Evolutionary conservation across 37 sponge, comb jelly and placozoan genomes (phyloP).

Genomic region (Halisarca cf. caerulea): DNA sequence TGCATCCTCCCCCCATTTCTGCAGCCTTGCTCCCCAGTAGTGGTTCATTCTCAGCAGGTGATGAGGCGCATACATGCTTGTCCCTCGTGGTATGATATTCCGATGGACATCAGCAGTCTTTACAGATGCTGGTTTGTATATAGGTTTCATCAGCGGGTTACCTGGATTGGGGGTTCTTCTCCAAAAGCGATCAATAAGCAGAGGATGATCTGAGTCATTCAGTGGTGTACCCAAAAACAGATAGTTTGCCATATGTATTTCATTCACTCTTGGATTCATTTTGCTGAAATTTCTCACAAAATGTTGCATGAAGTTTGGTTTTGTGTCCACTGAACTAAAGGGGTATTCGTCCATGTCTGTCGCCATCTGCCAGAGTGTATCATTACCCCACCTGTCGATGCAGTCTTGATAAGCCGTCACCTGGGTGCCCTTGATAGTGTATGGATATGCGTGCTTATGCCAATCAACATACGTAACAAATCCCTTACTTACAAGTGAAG

Average conservation of each 20-base stretch:
- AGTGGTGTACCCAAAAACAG: conserved; percentile 62
- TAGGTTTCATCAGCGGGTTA: conserved; percentile 72
- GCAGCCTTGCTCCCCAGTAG: conserved; percentile 84
- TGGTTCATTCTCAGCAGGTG: conserved; percentile 68
- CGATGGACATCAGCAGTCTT: conserved; percentile 53
- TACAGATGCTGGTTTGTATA: conserved; percentile 55
- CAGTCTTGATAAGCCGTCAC: conserved; percentile 70
- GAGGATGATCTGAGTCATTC: background rate
- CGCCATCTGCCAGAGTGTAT: conserved; percentile 66
- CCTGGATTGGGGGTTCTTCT: conserved; percentile 51
- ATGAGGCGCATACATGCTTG: conserved; percentile 27
- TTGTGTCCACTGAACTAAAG: conserved; percentile 54
- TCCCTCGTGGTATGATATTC: conserved; percentile 30
- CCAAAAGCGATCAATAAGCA: conserved; percentile 53
- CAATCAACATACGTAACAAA: conserved; percentile 76
- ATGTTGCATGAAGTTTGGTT: conserved; percentile 59
- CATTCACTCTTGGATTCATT: conserved; percentile 27
- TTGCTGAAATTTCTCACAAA: conserved; percentile 40
- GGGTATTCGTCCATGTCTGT: conserved; percentile 87
- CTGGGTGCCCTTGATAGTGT: conserved; percentile 50
- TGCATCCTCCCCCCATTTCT: conserved; percentile 82
- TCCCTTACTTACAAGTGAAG: conserved; percentile 19
- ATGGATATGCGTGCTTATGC: conserved; percentile 54
- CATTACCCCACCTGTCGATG: conserved; percentile 46
- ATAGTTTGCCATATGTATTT: conserved; percentile 70